Conservation (phyloP, 1,140 invertebrate genomes). For the Zaprionus gabonicus region DNA sequence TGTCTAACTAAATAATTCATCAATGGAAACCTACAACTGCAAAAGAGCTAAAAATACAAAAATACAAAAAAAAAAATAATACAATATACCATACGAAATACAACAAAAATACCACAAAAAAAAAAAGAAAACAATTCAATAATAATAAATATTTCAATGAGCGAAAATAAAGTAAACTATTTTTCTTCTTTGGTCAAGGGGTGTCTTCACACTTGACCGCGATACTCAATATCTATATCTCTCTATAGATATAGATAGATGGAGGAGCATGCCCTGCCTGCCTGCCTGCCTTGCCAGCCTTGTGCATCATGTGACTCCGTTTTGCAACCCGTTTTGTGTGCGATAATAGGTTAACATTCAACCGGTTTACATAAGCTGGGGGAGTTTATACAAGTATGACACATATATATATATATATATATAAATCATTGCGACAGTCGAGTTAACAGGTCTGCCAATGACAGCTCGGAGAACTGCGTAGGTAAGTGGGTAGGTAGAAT, state of each 20-base stretch:
- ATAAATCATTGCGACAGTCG: constrained; percentile 5
- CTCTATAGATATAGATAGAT: background rate
- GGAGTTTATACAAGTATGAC: too few relatives aligned
- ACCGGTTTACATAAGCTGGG: background rate
- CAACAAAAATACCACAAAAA: background rate
- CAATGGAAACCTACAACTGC: constrained; percentile 2
- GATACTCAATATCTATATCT: background rate
- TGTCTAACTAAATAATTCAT: constrained; percentile 1
- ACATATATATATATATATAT: background rate
- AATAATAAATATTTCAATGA: constrained; percentile 1
- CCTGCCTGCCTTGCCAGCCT: background rate
- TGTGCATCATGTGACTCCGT: background rate
- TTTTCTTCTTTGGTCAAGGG: background rate
- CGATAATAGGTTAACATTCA: background rate
- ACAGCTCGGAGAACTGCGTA: background rate
- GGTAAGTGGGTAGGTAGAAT: too few relatives aligned
- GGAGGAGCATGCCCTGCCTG: background rate
- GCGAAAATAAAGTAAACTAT: background rate
- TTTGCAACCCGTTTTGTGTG: background rate
- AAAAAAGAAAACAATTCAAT: constrained; percentile 1
- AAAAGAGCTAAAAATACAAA: constrained; percentile 1
- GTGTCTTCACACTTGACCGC: background rate
- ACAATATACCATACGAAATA: background rate
- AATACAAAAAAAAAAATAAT: background rate
- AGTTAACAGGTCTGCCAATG: background rate